These are phyloP conservation scores for Lates calcarifer DNA, from an alignment of 2,113 vertebrate genomes.

Conservation along the genomic window DNA sequence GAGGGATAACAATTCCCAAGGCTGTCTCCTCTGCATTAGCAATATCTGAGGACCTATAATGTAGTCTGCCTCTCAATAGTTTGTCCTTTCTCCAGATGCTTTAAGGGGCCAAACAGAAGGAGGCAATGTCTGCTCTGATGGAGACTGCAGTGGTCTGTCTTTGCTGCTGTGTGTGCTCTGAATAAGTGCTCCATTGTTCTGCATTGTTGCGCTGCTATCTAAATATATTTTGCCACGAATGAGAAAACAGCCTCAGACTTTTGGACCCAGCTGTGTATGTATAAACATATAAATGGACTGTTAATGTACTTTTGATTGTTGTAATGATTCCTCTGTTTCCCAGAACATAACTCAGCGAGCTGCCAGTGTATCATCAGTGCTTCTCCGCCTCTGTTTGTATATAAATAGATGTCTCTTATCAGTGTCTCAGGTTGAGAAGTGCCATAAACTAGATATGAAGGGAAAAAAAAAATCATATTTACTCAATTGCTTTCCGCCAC, in stretches of 20 bases:
- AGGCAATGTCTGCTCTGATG: not conserved
- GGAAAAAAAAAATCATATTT: conserved; percentile 16
- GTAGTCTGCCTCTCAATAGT: conserved; percentile 7
- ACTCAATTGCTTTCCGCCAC: conserved; percentile 40
- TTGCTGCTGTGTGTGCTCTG: not conserved
- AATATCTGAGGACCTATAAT: conserved; percentile 17
- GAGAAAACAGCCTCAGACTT: too few species aligned
- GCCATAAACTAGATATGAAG: conserved; percentile 14
- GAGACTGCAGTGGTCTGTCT: not conserved
- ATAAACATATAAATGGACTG: not conserved
- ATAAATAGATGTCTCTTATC: conserved; percentile 43
- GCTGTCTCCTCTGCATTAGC: conserved; percentile 39
- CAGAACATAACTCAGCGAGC: not conserved
- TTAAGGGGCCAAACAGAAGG: not conserved
- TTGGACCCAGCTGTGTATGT: too few species aligned
- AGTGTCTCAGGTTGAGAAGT: conserved; percentile 19
- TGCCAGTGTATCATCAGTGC: not conserved
- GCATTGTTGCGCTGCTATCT: too few species aligned
- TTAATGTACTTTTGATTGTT: not conserved
- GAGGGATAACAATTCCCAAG: conserved; percentile 49
- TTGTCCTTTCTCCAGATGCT: conserved; percentile 28
- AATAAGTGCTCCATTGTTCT: too few species aligned
- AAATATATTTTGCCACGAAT: too few species aligned
- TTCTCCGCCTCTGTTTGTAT: conserved; percentile 1
- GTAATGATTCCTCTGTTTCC: conserved; percentile 13